phyloP scores from a whole-genome alignment of 2,113 vertebrate genomes.

The Tor tambroides region DNA sequence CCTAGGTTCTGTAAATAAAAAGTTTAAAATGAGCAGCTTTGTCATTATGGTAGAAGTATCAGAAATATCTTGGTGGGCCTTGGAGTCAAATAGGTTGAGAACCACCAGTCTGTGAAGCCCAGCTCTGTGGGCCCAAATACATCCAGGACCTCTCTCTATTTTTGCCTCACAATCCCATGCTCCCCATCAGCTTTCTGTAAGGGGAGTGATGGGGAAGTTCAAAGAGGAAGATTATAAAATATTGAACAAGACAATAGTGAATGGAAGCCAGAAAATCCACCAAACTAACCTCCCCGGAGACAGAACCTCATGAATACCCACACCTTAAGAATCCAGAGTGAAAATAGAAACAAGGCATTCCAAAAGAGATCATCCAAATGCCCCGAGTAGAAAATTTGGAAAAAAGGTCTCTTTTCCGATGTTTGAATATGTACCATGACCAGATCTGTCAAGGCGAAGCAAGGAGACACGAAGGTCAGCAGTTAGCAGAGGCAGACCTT shows the following conservation, averaged over 20 bases:
- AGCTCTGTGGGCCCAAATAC: no score
- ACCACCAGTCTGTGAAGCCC: no score
- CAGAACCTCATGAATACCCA: not conserved
- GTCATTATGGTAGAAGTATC: not conserved
- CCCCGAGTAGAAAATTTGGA: constrained; percentile 15
- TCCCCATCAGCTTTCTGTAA: not conserved
- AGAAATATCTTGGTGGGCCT: not conserved
- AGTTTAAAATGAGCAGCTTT: no score
- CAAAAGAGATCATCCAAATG: constrained; percentile 37
- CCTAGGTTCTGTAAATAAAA: not conserved
- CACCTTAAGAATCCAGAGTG: not conserved
- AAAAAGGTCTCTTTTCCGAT: not conserved
- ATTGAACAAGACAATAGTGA: not conserved
- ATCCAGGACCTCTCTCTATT: constrained; percentile 32
- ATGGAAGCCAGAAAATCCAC: constrained; percentile 1
- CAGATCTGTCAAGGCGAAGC: constrained; percentile 7
- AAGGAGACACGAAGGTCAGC: constrained; percentile 14
- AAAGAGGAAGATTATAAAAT: not conserved
- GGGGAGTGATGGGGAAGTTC: constrained; percentile 21
- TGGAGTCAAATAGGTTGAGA: not conserved
- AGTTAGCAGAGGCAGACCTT: constrained; percentile 14
- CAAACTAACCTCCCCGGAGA: not conserved
- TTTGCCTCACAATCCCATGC: not conserved
- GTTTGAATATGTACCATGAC: constrained; percentile 5
- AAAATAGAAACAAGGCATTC: constrained; percentile 31